Percentiles rank a stretch among this genome's conserved stretches.
Evolutionary conservation across 2,888 invertebrate genomes (phyloP).

Genomic region (Venustoraphidia nigricollis): DNA sequence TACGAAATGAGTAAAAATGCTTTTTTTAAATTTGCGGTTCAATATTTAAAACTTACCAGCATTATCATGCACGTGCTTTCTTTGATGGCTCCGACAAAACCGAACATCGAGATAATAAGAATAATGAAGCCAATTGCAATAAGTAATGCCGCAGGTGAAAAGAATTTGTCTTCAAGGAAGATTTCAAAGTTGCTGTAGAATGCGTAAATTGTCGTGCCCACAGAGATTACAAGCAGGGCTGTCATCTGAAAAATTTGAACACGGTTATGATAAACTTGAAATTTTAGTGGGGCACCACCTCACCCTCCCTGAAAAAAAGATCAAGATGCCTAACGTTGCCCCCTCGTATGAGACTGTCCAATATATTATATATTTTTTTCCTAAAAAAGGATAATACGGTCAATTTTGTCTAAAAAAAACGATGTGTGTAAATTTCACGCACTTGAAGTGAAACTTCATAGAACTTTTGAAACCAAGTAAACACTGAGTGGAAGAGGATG

Average conservation of each 20-base stretch:
- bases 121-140: constrained; percentile 59
- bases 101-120: constrained; percentile 63
- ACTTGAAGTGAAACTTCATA: too few species aligned
- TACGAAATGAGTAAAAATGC: too few species aligned
- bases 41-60: constrained; percentile 26
- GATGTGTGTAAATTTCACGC: too few species aligned
- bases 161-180: constrained; percentile 42
- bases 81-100: constrained; percentile 68
- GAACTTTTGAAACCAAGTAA: too few species aligned
- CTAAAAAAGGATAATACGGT: too few species aligned
- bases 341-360: too few species aligned
- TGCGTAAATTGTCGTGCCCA: constrained; percentile 43
- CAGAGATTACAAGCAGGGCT: constrained; percentile 48
- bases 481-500: too few species aligned
- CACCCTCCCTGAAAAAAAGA: neutral
- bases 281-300: constrained; percentile 4
- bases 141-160: constrained; percentile 60
- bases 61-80: constrained; percentile 60
- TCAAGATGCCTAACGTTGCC: neutral
- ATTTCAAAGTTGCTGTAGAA: constrained; percentile 40
- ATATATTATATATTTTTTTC: too few species aligned
- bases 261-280: constrained; percentile 3
- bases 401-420: too few species aligned
- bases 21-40: too few species aligned
- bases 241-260: constrained; percentile 36